Evolutionary conservation across 2,797 vertebrate genomes (phyloP).

Genomic region (Scyliorhinus canicula): DNA sequence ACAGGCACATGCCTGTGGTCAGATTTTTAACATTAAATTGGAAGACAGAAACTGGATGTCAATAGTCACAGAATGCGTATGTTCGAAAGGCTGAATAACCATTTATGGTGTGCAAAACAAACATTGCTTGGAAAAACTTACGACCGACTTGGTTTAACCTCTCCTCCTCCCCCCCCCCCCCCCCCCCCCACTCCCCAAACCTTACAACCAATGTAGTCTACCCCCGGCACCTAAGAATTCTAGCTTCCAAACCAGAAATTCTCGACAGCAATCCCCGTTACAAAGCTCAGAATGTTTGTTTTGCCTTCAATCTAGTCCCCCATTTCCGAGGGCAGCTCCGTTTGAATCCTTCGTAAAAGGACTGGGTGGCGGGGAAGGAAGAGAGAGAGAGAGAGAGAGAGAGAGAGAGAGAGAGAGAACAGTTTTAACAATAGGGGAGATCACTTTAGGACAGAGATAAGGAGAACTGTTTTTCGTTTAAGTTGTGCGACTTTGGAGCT

Average conservation of each 20-base stretch:
- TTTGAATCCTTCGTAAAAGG: too few species aligned
- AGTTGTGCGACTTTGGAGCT: too few species aligned
- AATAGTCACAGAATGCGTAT: background rate
- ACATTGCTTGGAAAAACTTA: background rate
- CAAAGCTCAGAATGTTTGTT: background rate
- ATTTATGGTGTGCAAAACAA: background rate
- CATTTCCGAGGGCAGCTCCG: background rate
- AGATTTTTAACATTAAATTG: background rate
- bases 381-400: too few species aligned
- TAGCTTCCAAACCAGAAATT: background rate
- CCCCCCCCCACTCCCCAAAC: background rate
- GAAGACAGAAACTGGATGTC: background rate
- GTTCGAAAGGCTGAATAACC: background rate
- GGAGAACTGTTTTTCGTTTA: too few species aligned
- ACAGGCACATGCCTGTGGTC: background rate
- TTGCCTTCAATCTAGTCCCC: background rate
- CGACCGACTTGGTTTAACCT: background rate
- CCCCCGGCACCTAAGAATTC: too few species aligned
- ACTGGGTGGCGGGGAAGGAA: too few species aligned
- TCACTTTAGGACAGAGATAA: too few species aligned
- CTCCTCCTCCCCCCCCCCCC: too few species aligned
- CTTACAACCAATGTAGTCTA: too few species aligned
- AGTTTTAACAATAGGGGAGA: too few species aligned
- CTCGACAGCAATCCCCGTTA: background rate
- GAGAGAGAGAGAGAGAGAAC: too few species aligned